Evolutionary conservation across 2,113 vertebrate genomes (phyloP), one percentile per base, ranked within the genome.

Genomic region (Maylandia zebra): DNA sequence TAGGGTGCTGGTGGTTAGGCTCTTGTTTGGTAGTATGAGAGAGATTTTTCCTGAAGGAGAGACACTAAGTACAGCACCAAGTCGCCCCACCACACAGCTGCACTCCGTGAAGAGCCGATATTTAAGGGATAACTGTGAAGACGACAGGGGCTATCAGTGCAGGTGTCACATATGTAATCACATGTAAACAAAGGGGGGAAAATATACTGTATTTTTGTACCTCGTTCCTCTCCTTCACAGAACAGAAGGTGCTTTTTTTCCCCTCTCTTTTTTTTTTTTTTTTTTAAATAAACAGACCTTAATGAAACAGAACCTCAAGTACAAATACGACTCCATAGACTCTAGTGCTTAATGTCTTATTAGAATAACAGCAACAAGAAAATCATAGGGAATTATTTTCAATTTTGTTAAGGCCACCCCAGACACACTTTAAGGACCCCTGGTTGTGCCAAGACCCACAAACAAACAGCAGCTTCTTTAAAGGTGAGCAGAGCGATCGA

Each of bases 221-320:
- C 36, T 71, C 5, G 8, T 43, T 24, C 66, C 36, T 24, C 36
- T 71, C 36, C 66, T 41, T 71, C 66, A 71, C 36, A 71, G 0
- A 71, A 43, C 36, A 71, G 2, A 43, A 6, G n/a, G 36, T 24
- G 38, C 2, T 61, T 61, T 9, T 57, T 38, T 32, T 2, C 0
- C 0, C 1, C 12, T 27, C n/a, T 6, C 3, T 3, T 5, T 8
- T 12, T 24, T 14, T 3, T n/a, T n/a, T 3, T 3, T 0, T 24
- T 24, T 24, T 24, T 24, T 3, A 61, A 27, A 27, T 19, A 61
- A 61, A 61, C 57, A 61, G 9, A 64, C 16, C 59, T 64, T 69
- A 22, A 22, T 69, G 6, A 71, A 14, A 43, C 64, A 71, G 36
- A 71, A 24, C 36, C 12, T 69, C 0, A 71, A 71, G 66, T 71